Percentiles rank a stretch among this genome's conserved stretches.
These are phyloP conservation scores for Piaya cayana DNA, from an alignment of 2,113 vertebrate genomes.

Conservation along the genomic window DNA sequence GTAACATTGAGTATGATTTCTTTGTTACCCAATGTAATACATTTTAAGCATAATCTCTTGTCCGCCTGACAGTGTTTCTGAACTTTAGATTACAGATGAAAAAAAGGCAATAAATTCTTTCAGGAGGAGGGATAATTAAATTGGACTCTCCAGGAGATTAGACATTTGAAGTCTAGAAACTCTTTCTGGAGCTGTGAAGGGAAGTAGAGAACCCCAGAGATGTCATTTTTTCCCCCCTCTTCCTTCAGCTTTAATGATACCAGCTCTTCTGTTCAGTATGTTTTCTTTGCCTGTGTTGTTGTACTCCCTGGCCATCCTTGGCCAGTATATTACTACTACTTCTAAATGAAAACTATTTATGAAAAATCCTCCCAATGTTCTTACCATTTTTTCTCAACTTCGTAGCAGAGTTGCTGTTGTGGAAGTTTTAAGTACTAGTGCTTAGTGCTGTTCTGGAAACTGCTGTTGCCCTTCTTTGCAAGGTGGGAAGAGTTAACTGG, in stretches of 20 bases:
- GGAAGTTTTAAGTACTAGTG: neutral
- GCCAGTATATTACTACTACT: neutral
- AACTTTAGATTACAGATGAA: neutral
- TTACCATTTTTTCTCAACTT: neutral
- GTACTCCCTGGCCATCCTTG: neutral
- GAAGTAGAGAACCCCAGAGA: neutral
- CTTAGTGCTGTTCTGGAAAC: neutral
- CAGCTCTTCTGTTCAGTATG: neutral
- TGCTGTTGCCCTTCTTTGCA: neutral
- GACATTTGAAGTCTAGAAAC: neutral
- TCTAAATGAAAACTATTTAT: neutral
- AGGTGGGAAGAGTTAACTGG: neutral
- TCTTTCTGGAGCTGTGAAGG: neutral
- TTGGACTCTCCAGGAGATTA: neutral
- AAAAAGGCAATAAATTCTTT: neutral
- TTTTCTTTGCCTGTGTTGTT: fast-evolving
- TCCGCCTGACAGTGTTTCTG: neutral
- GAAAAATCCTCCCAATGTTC: neutral
- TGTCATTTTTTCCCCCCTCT: neutral
- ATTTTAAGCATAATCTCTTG: neutral
- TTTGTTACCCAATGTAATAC: neutral
- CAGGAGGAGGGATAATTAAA: neutral
- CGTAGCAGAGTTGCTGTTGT: neutral
- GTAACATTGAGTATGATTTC: conserved; percentile 13
- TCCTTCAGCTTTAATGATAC: neutral